Evolutionary conservation across 2,797 vertebrate genomes (phyloP).

Genomic region (Esox masquinongy): DNA sequence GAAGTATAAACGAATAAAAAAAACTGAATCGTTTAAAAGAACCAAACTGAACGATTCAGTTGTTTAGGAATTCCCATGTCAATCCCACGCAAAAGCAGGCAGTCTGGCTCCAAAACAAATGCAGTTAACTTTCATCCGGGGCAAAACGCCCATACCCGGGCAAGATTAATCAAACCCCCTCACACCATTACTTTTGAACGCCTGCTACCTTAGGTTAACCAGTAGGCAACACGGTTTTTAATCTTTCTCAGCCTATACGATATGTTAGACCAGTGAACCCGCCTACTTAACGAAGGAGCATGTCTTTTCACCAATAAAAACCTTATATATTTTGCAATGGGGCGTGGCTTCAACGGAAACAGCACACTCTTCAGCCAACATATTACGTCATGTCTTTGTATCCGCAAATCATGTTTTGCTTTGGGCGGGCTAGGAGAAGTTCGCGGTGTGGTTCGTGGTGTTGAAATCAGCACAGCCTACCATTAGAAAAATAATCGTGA

Average conservation of each 20-base stretch:
- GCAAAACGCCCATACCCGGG: no score
- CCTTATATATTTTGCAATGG: slow-evolving; percentile 11
- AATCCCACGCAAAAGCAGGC: no score
- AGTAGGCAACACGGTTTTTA: neutral
- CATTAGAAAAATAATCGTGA: slow-evolving; percentile 74
- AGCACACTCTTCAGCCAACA: slow-evolving; percentile 23
- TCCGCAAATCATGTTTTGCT: slow-evolving; percentile 63
- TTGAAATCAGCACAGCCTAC: slow-evolving; percentile 72
- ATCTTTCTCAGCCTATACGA: slow-evolving; percentile 13
- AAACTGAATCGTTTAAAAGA: no score
- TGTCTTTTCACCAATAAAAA: slow-evolving; percentile 40
- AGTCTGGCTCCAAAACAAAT: no score
- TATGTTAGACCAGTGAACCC: neutral
- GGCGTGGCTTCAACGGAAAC: slow-evolving; percentile 19
- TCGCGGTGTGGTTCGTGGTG: slow-evolving; percentile 54
- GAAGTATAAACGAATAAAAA: no score
- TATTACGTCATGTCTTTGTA: slow-evolving; percentile 49
- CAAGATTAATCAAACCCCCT: no score
- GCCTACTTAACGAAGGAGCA: slow-evolving; percentile 12
- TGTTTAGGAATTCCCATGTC: no score
- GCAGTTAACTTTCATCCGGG: no score
- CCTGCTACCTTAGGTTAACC: no score
- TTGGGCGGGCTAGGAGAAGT: slow-evolving; percentile 72
- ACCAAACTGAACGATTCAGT: no score
- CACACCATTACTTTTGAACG: no score